Percentiles rank a stretch among this genome's conserved stretches.
These are phyloP conservation scores for Acleris laterana DNA, from an alignment of 2,888 invertebrate genomes.

Conservation along the genomic window DNA sequence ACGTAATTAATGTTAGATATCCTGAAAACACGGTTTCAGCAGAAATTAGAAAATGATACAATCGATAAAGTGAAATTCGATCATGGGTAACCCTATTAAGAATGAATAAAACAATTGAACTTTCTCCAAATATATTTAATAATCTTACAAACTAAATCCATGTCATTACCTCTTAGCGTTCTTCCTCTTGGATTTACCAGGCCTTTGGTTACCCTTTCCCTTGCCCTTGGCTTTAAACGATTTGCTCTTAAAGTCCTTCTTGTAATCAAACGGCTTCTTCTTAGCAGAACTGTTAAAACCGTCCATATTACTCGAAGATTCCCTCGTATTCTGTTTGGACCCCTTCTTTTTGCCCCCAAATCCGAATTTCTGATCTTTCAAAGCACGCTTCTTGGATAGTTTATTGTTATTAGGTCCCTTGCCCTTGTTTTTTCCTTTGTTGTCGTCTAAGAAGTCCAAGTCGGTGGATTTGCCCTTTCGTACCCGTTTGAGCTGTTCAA, in stretches of 20 bases:
- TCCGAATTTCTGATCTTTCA: slow-evolving; percentile 94
- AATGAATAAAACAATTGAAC: slow-evolving; percentile 1
- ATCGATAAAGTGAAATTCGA: too few relatives aligned
- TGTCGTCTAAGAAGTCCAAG: slow-evolving; percentile 91
- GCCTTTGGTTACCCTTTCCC: slow-evolving; percentile 63
- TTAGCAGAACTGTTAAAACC: slow-evolving; percentile 79
- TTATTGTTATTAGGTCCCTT: slow-evolving; percentile 65
- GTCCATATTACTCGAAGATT: slow-evolving; percentile 89
- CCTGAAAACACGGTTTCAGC: too few relatives aligned
- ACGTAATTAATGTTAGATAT: too few relatives aligned
- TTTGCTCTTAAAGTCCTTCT: slow-evolving; percentile 73
- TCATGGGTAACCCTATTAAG: too few relatives aligned
- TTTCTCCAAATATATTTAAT: slow-evolving; percentile 27
- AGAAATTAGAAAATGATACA: too few relatives aligned
- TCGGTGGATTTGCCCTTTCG: slow-evolving; percentile 92
- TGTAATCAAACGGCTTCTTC: slow-evolving; percentile 67
- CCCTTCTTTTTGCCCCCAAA: slow-evolving; percentile 98
- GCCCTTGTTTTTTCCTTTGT: slow-evolving; percentile 63
- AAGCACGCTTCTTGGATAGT: slow-evolving; percentile 79
- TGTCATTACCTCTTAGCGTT: slow-evolving; percentile 63
- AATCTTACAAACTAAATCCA: slow-evolving; percentile 28
- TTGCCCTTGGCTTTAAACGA: slow-evolving; percentile 68
- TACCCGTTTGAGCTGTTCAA: slow-evolving; percentile 96
- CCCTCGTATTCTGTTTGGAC: slow-evolving; percentile 92
- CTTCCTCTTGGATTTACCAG: slow-evolving; percentile 83